Evolutionary conservation across 2,888 invertebrate species (phyloP), one percentile per base, ranked within the genome.

Genomic region (Melieria omissa): DNA sequence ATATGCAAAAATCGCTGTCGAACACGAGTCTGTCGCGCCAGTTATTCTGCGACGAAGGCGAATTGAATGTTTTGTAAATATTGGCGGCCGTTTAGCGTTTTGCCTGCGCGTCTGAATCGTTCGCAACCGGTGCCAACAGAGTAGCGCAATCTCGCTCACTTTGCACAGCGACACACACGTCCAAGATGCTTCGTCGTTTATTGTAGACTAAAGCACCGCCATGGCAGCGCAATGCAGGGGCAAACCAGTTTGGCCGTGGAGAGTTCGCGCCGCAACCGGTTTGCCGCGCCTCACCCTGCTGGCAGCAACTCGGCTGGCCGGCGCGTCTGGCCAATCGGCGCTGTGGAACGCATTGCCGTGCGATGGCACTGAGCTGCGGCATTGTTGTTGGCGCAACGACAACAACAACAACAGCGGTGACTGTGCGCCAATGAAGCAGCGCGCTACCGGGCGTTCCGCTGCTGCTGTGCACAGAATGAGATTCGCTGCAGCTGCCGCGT

Each of bases 191-290:
- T 61, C 61, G 60, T 67, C 64, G 70, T 52, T 61, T 64, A 70
- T 57, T 57, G 57, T 65, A 70, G 70, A 70, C 70, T 70, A 70
- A 70, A 67, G 52, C 67, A 55, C 60, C 58, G 49, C 65, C 44
- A 61, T 49, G 62, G 57, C 47, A 46, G 78, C 77, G 76, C 79
- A 78, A 42, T 61, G 41, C 29, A 55, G 41, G 66, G 76, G 46
- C 71, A 75, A 73, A 67, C 67, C 60, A 60, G 67, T 67, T 67
- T 61, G 12, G 64, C n/a, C 47, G 44, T 67, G 60, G 67, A 52
- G 49, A 60, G 60, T 60, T 61, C 60, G 29, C 16, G 44, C 46
- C 46, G 4, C 60, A 52, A 52, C 60, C 60, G 60, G 67, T 67
- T 60, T 52, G 46, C 0, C 60, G 16, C 16, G 16, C 16, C 16